A percentile compares a stretch with the other conserved stretches of the same genome.
These are phyloP conservation scores for Danio tinwini DNA, from an alignment of 2,797 vertebrate genomes.

Conservation along the genomic window DNA sequence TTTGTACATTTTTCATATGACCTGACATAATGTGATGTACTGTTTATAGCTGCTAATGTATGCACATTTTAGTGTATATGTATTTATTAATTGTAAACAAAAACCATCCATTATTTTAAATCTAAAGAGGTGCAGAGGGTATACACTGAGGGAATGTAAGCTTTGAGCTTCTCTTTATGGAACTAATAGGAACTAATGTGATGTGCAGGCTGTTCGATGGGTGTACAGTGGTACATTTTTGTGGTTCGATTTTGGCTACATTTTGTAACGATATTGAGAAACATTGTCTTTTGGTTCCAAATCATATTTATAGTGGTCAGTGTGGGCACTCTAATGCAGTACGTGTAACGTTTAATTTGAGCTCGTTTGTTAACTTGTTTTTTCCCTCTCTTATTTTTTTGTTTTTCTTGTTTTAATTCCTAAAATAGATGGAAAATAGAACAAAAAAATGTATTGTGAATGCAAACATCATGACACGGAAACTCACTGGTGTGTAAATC, in stretches of 20 bases:
- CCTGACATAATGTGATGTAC: slow-evolving; percentile 96
- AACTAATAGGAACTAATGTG: slow-evolving; percentile 83
- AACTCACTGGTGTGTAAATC: slow-evolving; percentile 90
- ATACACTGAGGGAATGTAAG: slow-evolving; percentile 54
- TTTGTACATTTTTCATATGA: slow-evolving; percentile 99
- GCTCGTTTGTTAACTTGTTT: slow-evolving; percentile 36
- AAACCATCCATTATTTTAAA: slow-evolving; percentile 87
- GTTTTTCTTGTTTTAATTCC: slow-evolving; percentile 21
- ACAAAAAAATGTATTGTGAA: slow-evolving; percentile 75
- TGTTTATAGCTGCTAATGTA: slow-evolving; percentile 97
- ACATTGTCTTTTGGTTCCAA: slow-evolving; percentile 70
- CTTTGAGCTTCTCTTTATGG: slow-evolving; percentile 82
- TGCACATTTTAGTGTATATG: slow-evolving; percentile 94
- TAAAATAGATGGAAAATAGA: slow-evolving; percentile 70
- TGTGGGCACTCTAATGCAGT: slow-evolving; percentile 83
- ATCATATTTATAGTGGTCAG: slow-evolving; percentile 83
- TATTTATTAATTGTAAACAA: slow-evolving; percentile 86
- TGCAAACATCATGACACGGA: slow-evolving; percentile 93
- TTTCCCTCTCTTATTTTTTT: background rate
- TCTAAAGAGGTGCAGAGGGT: slow-evolving; percentile 48
- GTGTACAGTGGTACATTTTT: slow-evolving; percentile 83
- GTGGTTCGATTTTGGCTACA: slow-evolving; percentile 48
- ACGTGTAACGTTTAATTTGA: slow-evolving; percentile 65
- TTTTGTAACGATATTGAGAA: slow-evolving; percentile 82
- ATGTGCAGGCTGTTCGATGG: slow-evolving; percentile 87